phyloP scores from a whole-genome alignment of 1,140 invertebrate species.

The Drosophila parvula region DNA sequence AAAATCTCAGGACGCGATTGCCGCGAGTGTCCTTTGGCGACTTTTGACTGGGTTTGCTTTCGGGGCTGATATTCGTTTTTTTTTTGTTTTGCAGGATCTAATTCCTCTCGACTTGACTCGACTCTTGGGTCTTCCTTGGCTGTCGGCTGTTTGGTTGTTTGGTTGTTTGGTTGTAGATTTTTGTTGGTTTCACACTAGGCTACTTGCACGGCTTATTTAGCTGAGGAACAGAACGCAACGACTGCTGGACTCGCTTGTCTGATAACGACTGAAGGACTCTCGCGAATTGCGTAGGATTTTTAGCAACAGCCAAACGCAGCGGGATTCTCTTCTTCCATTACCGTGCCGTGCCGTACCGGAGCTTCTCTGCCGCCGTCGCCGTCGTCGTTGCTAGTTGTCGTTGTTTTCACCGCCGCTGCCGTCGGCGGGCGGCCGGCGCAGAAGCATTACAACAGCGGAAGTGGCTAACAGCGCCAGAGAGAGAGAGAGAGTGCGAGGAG shows the following conservation, averaged over 20 bases:
- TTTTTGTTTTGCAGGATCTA: constrained; percentile 7
- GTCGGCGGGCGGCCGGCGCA: constrained; percentile 55
- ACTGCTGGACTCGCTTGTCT: constrained; percentile 84
- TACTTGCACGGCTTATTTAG: constrained; percentile 74
- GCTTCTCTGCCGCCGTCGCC: constrained; percentile 42
- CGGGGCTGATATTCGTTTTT: constrained; percentile 4
- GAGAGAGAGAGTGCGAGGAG: constrained; percentile 20
- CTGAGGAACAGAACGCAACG: constrained; percentile 83
- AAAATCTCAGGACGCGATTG: constrained; percentile 54
- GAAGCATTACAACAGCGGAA: constrained; percentile 80
- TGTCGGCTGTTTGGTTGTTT: constrained; percentile 35
- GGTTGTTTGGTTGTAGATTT: constrained; percentile 42
- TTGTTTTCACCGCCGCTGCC: constrained; percentile 20
- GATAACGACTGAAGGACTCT: constrained; percentile 84
- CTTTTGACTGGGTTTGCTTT: constrained; percentile 2
- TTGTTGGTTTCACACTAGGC: constrained; percentile 79
- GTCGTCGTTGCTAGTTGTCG: constrained; percentile 21
- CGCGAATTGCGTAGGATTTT: constrained; percentile 81
- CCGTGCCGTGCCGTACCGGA: constrained; percentile 12
- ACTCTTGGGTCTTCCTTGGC: constrained; percentile 40
- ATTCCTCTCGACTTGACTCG: constrained; percentile 18
- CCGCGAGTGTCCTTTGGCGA: constrained; percentile 30
- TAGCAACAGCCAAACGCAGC: constrained; percentile 71
- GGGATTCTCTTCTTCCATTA: constrained; percentile 21
- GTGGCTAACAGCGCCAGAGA: constrained; percentile 51